Percentiles rank a stretch among this genome's conserved stretches.
Conservation (phyloP, 37 sponge, comb jelly and placozoan genomes). For the Petrosia ficiformis region DNA sequence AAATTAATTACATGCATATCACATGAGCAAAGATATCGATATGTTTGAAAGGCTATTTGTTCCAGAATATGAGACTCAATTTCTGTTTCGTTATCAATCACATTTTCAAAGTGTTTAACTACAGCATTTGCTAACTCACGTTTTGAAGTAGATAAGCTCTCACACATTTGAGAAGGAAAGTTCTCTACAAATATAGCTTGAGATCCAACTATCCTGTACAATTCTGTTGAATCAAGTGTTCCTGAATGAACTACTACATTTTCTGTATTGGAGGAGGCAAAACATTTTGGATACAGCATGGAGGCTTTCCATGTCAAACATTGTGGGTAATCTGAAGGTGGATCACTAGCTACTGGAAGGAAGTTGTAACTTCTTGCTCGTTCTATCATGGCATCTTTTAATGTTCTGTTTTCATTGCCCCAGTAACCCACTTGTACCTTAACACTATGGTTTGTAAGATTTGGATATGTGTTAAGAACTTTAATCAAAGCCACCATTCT, state of each 20-base stretch:
- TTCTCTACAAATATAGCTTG: slow-evolving; percentile 27
- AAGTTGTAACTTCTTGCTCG: slow-evolving; percentile 6
- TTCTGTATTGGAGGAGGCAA: too few relatives aligned
- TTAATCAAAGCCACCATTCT: slow-evolving; percentile 36
- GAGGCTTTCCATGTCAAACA: slow-evolving; percentile 35
- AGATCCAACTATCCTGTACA: too few relatives aligned
- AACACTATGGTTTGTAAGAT: not conserved
- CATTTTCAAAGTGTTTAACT: slow-evolving; percentile 13
- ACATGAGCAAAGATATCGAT: too few relatives aligned
- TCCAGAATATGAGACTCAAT: not conserved
- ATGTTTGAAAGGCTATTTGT: not conserved
- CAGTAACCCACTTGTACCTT: too few relatives aligned
- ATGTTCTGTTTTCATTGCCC: not conserved
- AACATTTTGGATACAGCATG: not conserved
- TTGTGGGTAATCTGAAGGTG: slow-evolving; percentile 19
- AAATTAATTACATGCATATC: too few relatives aligned
- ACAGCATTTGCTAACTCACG: too few relatives aligned
- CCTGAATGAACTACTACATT: too few relatives aligned
- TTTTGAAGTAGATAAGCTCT: too few relatives aligned
- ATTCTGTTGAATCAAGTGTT: too few relatives aligned
- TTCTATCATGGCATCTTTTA: not conserved
- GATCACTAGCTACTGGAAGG: slow-evolving; percentile 11
- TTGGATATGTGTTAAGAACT: not conserved
- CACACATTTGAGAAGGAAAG: too few relatives aligned
- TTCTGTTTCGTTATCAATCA: slow-evolving; percentile 12